A percentile compares a stretch with the other conserved stretches of the same genome.
Evolutionary conservation across 2,797 vertebrate species (phyloP).

Genomic region (Xenops minutus): DNA sequence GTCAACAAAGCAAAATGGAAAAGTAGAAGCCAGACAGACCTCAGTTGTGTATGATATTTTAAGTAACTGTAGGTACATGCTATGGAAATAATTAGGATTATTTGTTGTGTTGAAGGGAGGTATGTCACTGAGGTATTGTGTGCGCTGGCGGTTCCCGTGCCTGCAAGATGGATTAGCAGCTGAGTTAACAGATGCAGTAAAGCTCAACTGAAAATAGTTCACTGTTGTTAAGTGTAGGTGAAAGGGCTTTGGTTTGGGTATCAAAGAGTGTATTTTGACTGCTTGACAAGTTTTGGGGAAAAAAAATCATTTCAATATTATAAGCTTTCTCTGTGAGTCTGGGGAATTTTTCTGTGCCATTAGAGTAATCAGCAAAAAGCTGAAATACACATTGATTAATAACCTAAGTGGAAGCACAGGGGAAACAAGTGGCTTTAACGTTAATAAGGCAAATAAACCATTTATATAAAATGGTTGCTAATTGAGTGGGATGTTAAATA

Average conservation of each 20-base stretch:
- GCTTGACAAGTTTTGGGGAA: background rate
- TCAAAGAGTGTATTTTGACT: slow-evolving; percentile 52
- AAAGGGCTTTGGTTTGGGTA: slow-evolving; percentile 45
- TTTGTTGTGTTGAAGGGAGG: slow-evolving; percentile 58
- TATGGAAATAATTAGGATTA: slow-evolving; percentile 66
- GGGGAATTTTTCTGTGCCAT: slow-evolving; percentile 16
- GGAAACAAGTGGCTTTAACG: slow-evolving; percentile 46
- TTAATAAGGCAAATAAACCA: slow-evolving; percentile 60
- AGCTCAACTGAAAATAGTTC: slow-evolving; percentile 54
- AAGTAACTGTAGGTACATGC: slow-evolving; percentile 31
- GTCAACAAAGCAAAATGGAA: slow-evolving; percentile 62
- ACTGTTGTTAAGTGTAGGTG: slow-evolving; percentile 33
- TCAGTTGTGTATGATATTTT: slow-evolving; percentile 34
- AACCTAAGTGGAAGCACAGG: background rate
- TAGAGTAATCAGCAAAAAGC: slow-evolving; percentile 18
- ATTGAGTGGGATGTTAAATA: slow-evolving; percentile 31
- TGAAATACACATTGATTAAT: slow-evolving; percentile 37
- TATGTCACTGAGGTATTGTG: slow-evolving; percentile 47
- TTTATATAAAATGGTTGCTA: background rate
- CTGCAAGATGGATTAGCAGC: slow-evolving; percentile 60
- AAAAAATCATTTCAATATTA: background rate
- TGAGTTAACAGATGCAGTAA: slow-evolving; percentile 51
- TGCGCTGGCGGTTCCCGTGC: background rate
- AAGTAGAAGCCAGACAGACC: slow-evolving; percentile 60
- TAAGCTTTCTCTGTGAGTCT: background rate